Percentiles rank a stretch among this genome's conserved stretches.
Evolutionary conservation across 2,888 invertebrate genomes (phyloP).

Genomic region (Danaus chrysippus): DNA sequence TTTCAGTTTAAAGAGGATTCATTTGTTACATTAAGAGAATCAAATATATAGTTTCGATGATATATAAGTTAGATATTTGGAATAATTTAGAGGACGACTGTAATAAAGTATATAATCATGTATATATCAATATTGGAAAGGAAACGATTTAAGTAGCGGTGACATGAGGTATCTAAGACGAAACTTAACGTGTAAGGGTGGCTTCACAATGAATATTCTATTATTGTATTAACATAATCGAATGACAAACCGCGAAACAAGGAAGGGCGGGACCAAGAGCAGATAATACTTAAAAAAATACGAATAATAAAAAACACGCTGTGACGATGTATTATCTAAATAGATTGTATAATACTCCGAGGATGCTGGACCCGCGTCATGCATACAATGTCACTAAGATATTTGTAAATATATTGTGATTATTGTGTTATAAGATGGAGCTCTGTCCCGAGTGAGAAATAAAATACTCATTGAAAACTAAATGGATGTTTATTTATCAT

Average conservation of each 20-base stretch:
- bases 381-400: not conserved
- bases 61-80: too few relatives aligned
- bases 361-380: conserved; percentile 9
- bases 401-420: not conserved
- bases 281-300: conserved; percentile 51
- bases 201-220: conserved; percentile 63
- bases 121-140: too few relatives aligned
- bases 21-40: too few relatives aligned
- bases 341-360: conserved; percentile 45
- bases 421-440: too few relatives aligned
- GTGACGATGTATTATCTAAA: conserved; percentile 53
- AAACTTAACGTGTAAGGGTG: conserved; percentile 43
- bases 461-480: not conserved
- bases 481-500: not conserved
- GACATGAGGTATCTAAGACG: conserved; percentile 2
- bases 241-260: conserved; percentile 64
- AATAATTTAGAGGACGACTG: too few relatives aligned
- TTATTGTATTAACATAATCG: conserved; percentile 62
- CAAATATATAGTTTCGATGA: too few relatives aligned
- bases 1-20: not conserved
- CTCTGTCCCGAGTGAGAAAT: not conserved
- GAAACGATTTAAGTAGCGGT: conserved; percentile 6
- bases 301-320: conserved; percentile 33
- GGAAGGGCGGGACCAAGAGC: conserved; percentile 50
- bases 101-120: too few relatives aligned